Conservation (phyloP, 2,113 vertebrate genomes). For the Charina bottae region DNA sequence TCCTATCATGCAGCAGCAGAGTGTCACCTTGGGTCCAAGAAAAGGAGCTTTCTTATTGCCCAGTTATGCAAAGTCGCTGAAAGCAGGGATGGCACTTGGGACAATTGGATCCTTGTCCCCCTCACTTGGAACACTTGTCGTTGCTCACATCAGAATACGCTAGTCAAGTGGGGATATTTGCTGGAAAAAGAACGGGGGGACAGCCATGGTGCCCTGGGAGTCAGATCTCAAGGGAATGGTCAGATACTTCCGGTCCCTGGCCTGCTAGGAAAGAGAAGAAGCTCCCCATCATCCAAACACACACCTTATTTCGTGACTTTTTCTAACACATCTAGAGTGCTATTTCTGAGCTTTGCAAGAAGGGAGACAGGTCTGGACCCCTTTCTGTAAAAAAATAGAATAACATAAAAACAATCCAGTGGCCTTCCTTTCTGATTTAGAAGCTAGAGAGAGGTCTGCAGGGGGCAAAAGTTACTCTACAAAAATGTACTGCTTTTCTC, state of each 20-base stretch:
- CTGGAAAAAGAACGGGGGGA: not conserved
- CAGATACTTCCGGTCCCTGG: constrained; percentile 56
- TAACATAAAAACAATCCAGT: constrained; percentile 64
- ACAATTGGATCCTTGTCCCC: not conserved
- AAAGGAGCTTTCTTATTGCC: not conserved
- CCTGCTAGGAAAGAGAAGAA: constrained; percentile 42
- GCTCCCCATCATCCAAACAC: constrained; percentile 46
- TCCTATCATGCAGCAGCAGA: too few relatives aligned
- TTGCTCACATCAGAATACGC: not conserved
- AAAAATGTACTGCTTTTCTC: constrained; percentile 38
- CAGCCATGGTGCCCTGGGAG: too few relatives aligned
- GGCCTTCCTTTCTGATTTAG: constrained; percentile 57
- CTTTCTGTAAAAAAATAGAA: constrained; percentile 63
- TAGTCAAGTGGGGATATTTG: not conserved
- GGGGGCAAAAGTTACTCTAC: constrained; percentile 49
- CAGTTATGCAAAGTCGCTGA: too few relatives aligned
- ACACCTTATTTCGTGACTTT: constrained; percentile 64
- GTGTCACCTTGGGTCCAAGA: not conserved
- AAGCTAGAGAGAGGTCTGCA: constrained; percentile 64
- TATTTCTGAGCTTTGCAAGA: constrained; percentile 55
- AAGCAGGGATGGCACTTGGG: not conserved
- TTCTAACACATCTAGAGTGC: not conserved
- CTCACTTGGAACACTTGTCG: not conserved
- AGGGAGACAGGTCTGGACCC: constrained; percentile 47
- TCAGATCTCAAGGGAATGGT: constrained; percentile 37